These are phyloP conservation scores for Autographa gamma DNA, from an alignment of 2,888 invertebrate genomes.

Conservation along the genomic window DNA sequence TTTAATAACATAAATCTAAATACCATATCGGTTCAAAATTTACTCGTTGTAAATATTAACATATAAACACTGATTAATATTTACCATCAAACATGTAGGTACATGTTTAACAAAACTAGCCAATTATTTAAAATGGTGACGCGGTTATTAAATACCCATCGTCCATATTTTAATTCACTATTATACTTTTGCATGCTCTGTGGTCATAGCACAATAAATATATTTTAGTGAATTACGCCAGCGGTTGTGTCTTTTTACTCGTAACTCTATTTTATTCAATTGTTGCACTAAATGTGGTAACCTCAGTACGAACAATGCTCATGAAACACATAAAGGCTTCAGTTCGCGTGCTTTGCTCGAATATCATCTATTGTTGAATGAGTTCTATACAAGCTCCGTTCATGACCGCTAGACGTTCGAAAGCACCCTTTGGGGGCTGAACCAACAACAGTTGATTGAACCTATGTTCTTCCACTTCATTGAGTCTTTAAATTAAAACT, in stretches of 20 bases:
- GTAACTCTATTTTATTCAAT: slow-evolving; percentile 31
- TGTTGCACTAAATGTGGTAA: slow-evolving; percentile 41
- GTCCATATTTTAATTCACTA: not conserved
- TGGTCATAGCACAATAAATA: slow-evolving; percentile 15
- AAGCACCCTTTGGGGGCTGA: slow-evolving; percentile 47
- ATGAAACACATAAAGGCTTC: slow-evolving; percentile 43
- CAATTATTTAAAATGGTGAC: not conserved
- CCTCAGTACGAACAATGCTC: slow-evolving; percentile 45
- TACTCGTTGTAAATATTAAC: too few relatives aligned
- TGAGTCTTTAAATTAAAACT: slow-evolving; percentile 59
- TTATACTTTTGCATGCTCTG: slow-evolving; percentile 24
- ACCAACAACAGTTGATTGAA: slow-evolving; percentile 61
- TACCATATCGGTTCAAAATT: too few relatives aligned
- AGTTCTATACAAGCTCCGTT: slow-evolving; percentile 25
- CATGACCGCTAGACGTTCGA: not conserved
- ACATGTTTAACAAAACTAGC: not conserved
- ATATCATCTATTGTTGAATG: slow-evolving; percentile 33
- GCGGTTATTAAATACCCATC: not conserved
- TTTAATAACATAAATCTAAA: too few relatives aligned
- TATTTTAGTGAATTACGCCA: slow-evolving; percentile 16
- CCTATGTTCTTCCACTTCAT: slow-evolving; percentile 60
- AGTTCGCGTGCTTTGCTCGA: slow-evolving; percentile 31
- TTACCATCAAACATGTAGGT: too few relatives aligned
- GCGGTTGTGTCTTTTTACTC: slow-evolving; percentile 15
- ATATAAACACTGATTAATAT: too few relatives aligned